Percentiles rank a stretch among this genome's conserved stretches.
Conservation (phyloP, 2,797 vertebrate genomes). For the Phoebastria nigripes region DNA sequence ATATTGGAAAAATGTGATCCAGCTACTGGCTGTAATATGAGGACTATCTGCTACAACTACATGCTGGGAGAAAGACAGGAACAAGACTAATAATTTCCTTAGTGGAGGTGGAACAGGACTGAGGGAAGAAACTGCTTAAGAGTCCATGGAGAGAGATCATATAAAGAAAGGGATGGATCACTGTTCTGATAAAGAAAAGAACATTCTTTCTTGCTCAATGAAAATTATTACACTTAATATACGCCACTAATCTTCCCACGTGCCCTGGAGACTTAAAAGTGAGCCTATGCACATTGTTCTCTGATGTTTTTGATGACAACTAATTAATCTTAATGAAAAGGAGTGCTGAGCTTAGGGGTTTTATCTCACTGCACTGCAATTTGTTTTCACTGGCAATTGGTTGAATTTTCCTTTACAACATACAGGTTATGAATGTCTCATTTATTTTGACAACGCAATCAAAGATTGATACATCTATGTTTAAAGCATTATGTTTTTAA, state of each 20-base stretch:
- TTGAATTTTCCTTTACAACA: not conserved
- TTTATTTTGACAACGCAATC: not conserved
- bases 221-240: slow-evolving; percentile 7
- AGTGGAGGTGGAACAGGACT: not conserved
- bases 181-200: not conserved
- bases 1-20: not conserved
- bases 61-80: not conserved
- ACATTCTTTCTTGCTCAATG: not conserved
- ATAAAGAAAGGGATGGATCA: not conserved
- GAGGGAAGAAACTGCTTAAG: not conserved
- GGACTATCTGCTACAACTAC: not conserved
- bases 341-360: not conserved
- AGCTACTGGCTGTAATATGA: not conserved
- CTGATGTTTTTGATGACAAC: not conserved
- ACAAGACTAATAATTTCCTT: not conserved
- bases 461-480: not conserved
- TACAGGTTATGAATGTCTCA: not conserved
- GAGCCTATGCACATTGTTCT: slow-evolving; percentile 20
- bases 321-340: slow-evolving; percentile 27
- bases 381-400: slow-evolving; percentile 18
- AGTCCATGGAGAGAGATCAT: not conserved
- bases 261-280: slow-evolving; percentile 9
- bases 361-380: not conserved
- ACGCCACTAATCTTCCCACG: not conserved
- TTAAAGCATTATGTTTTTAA: not conserved